A percentile compares a stretch with the other conserved stretches of the same genome.
Evolutionary conservation across 2,888 invertebrate species (phyloP).

Genomic region (Nephrocerus scutellatus): DNA sequence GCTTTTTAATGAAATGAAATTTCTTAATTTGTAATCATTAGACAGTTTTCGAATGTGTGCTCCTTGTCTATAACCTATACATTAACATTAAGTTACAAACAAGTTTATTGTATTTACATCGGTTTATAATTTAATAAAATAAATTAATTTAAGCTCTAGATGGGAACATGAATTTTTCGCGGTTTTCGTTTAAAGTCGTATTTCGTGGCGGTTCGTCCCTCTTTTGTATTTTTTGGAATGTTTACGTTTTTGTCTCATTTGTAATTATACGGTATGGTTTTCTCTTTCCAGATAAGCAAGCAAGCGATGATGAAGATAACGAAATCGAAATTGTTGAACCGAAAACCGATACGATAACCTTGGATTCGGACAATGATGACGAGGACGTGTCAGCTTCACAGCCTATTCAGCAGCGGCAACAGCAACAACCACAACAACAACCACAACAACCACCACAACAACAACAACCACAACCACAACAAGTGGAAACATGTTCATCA

Average conservation of each 20-base stretch:
- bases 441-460: constrained; percentile 10
- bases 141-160: too few relatives aligned
- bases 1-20: constrained; percentile 38
- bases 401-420: too few relatives aligned
- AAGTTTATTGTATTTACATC: too few relatives aligned
- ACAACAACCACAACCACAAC: not conserved
- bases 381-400: too few relatives aligned
- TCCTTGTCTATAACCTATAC: too few relatives aligned
- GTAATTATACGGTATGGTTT: constrained; percentile 1
- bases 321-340: constrained; percentile 47
- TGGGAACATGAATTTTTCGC: too few relatives aligned
- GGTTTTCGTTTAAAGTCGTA: too few relatives aligned
- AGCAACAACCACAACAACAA: too few relatives aligned
- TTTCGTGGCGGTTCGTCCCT: too few relatives aligned
- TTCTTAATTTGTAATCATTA: constrained; percentile 28
- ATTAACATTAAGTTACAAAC: too few relatives aligned
- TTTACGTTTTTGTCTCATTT: not conserved
- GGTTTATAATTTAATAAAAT: too few relatives aligned
- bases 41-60: too few relatives aligned
- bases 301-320: constrained; percentile 45
- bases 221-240: not conserved
- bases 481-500: not conserved
- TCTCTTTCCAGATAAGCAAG: constrained; percentile 40
- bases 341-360: constrained; percentile 43
- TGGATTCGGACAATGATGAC: constrained; percentile 46